phyloP scores from a whole-genome alignment of 2,888 invertebrate species.

The Galerucella nymphaeae region DNA sequence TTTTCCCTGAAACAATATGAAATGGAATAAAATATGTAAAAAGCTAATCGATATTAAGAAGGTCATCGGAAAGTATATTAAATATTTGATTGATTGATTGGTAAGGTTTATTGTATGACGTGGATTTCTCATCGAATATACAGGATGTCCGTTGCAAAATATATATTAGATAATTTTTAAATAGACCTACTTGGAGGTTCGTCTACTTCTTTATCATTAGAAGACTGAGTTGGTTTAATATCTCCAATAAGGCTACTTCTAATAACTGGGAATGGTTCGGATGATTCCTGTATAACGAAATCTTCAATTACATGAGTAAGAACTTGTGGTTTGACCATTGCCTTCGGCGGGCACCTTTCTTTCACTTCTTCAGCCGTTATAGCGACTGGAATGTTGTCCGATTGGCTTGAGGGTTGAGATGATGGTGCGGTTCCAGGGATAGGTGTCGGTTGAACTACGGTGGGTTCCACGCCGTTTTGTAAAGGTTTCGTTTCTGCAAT shows the following conservation, averaged over 20 bases:
- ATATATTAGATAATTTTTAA: too few relatives aligned
- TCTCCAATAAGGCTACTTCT: constrained; percentile 62
- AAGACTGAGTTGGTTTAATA: constrained; percentile 59
- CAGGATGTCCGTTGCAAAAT: not conserved
- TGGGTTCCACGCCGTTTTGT: constrained; percentile 48
- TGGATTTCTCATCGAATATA: constrained; percentile 10
- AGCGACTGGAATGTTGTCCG: constrained; percentile 60
- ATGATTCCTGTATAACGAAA: constrained; percentile 95
- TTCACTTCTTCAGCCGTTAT: constrained; percentile 64
- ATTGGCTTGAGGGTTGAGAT: constrained; percentile 51
- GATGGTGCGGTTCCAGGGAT: constrained; percentile 61
- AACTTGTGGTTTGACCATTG: constrained; percentile 95
- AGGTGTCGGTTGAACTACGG: constrained; percentile 57
- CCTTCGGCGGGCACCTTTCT: constrained; percentile 78
- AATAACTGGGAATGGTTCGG: constrained; percentile 89
- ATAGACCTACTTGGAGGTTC: constrained; percentile 81
- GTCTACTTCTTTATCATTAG: constrained; percentile 73
- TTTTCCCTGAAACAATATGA: constrained; percentile 67
- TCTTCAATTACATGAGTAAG: constrained; percentile 97
- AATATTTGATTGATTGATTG: constrained; percentile 28
- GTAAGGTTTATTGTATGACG: constrained; percentile 4
- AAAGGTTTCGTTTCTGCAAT: constrained; percentile 45
- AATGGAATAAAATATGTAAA: constrained; percentile 14
- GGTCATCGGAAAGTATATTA: constrained; percentile 20
- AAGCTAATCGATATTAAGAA: constrained; percentile 33